Conservation (phyloP, 2,888 invertebrate genomes). For the Lobophora halterata region DNA sequence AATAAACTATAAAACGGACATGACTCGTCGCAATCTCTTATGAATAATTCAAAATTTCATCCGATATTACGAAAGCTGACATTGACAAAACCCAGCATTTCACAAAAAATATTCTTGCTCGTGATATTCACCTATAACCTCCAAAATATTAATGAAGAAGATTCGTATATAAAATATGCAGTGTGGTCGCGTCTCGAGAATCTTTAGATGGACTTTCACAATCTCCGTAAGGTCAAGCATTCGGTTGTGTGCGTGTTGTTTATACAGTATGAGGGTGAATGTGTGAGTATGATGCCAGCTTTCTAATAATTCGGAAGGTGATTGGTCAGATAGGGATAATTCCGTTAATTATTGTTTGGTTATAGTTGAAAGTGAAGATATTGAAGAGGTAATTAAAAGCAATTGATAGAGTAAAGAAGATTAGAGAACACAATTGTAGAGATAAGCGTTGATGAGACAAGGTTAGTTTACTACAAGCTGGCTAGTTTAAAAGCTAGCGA, state of each 20-base stretch:
- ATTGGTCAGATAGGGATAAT: slow-evolving; percentile 30
- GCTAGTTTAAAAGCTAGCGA: no score
- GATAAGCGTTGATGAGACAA: no score
- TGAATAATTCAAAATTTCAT: slow-evolving; percentile 15
- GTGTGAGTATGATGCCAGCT: slow-evolving; percentile 53
- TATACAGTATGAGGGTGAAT: slow-evolving; percentile 26
- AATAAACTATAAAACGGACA: not conserved
- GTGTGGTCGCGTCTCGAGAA: slow-evolving; percentile 21
- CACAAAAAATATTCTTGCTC: slow-evolving; percentile 5
- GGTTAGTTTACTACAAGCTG: no score
- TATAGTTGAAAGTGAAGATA: slow-evolving; percentile 7
- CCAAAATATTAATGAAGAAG: slow-evolving; percentile 23
- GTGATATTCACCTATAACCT: slow-evolving; percentile 23
- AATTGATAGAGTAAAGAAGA: not conserved
- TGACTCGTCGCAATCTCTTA: slow-evolving; percentile 1
- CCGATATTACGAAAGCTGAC: slow-evolving; percentile 13
- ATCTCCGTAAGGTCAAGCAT: slow-evolving; percentile 60
- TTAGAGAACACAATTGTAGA: no score
- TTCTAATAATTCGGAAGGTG: slow-evolving; percentile 52
- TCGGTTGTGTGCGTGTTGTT: slow-evolving; percentile 35
- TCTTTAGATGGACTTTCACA: slow-evolving; percentile 56
- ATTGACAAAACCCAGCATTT: slow-evolving; percentile 15
- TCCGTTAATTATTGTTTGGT: slow-evolving; percentile 19
- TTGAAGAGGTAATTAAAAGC: not conserved
- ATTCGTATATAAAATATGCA: slow-evolving; percentile 8